Base-by-base conservation (phyloP, 2,113 vertebrate species). In the Porphyrio hochstetteri region DNA sequence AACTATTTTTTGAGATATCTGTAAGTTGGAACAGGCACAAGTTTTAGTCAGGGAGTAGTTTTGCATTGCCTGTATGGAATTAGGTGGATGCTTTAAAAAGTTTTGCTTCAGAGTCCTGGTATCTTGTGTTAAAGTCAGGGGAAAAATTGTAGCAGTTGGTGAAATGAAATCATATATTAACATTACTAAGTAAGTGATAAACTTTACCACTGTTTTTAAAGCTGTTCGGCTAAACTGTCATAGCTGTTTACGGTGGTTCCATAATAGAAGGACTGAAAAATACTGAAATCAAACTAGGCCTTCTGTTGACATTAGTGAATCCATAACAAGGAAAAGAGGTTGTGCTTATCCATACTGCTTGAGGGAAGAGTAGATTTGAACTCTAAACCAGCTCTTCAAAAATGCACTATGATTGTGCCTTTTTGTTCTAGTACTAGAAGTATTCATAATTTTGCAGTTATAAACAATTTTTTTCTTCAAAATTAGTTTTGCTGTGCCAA, bases 331-430 rank as follows among this genome's bases (percentile, higher is more conserved):
- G 25, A 67, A 29, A 67, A 56, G n/a, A 61, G 5, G 5, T 60
- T 20, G 31, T 69, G 24, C 25, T 80, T 77, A 19, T 35, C 31
- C 2, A 1, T 63, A 7, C 15, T 81, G 13, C n/a, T 70, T 44
- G n/a, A 84, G 31, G 42, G 16, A 70, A 71, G 12, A n/a, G 14
- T 57, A 64, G 27, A 19, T 8, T 19, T n/a, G 5, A 27, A 18
- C 38, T 65, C 3, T 77, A 64, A 65, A 83, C 6, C 11, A 68
- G 20, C 5, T 67, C 2, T 28, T 78, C 12, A n/a, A 24, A 67
- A 88, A 17, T 88, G 40, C 0, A 5, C 2, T 28, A 0, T 18
- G 3, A 12, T 4, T 60, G 6, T 76, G 12, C 36, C 85, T 44
- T 52, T n/a, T 44, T 64, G 5, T 86, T 72, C 13, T 61, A 5